Evolutionary conservation across 37 sponge, comb jelly and placozoan species (phyloP).

Genomic region (Haliclona indistincta): DNA sequence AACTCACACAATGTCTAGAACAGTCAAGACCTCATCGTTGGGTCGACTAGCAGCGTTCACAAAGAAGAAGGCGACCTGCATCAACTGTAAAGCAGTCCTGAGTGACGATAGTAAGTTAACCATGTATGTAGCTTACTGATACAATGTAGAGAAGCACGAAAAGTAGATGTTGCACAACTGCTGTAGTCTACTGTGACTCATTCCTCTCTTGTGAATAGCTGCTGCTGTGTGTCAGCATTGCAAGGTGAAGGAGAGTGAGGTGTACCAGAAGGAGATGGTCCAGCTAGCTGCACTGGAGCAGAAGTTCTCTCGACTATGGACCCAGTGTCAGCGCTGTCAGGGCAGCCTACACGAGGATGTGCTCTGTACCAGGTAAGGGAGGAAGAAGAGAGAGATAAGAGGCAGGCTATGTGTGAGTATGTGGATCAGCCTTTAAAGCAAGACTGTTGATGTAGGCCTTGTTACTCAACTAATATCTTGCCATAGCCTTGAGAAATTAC

Average conservation of each 20-base stretch:
- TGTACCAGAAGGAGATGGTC: constrained; percentile 86
- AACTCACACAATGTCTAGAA: constrained; percentile 81
- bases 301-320: constrained; percentile 95
- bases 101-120: constrained; percentile 58
- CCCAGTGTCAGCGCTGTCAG: constrained; percentile 97
- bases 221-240: constrained; percentile 88
- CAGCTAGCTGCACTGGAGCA: constrained; percentile 82
- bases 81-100: constrained; percentile 89
- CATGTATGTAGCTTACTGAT: neutral
- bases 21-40: constrained; percentile 73
- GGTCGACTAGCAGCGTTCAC: constrained; percentile 84
- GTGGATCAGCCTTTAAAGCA: no score
- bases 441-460: no score
- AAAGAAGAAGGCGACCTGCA: constrained; percentile 85
- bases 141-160: neutral
- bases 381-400: no score
- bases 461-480: no score
- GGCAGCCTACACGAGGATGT: constrained; percentile 98
- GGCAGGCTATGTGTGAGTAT: no score
- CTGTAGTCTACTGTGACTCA: no score
- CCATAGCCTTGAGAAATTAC: no score
- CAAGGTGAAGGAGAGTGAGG: constrained; percentile 51
- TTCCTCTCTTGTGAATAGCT: no score
- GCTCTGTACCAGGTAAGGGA: constrained; percentile 89
- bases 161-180: no score